These are phyloP conservation scores for Trichonephila clavata DNA, from an alignment of 1,140 invertebrate species.

Conservation along the genomic window DNA sequence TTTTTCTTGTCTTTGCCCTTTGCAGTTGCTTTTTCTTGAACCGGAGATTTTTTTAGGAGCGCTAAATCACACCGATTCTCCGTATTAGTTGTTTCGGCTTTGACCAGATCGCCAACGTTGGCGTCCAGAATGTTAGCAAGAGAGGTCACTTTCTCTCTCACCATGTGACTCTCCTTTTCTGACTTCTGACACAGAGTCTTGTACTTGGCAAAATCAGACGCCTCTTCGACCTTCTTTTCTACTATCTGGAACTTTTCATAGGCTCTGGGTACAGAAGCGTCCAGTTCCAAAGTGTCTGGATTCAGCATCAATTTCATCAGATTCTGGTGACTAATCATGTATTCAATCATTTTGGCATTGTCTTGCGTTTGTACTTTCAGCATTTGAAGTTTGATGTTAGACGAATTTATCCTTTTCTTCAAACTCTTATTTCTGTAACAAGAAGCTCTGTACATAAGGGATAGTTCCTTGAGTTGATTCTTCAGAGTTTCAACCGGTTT, in stretches of 20 bases:
- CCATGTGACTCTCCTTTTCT: neutral
- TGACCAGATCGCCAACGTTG: neutral
- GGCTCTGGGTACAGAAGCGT: neutral
- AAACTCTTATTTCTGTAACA: conserved; percentile 41
- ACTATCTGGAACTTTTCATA: neutral
- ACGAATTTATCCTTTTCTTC: neutral
- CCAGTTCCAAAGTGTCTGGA: conserved; percentile 10
- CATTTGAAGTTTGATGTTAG: neutral
- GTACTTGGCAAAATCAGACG: neutral
- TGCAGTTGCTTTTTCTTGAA: neutral
- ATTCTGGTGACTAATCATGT: conserved; percentile 50
- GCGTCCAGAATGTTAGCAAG: conserved; percentile 8
- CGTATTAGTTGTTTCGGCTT: neutral
- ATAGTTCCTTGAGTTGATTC: conserved; percentile 12
- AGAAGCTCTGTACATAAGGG: conserved; percentile 51
- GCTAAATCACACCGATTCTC: neutral
- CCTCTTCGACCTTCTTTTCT: neutral
- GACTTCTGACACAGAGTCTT: conserved; percentile 39
- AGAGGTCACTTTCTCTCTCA: neutral
- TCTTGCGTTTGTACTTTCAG: neutral
- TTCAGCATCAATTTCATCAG: conserved; percentile 53
- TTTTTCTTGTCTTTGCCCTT: conserved; percentile 12
- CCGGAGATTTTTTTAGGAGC: neutral
- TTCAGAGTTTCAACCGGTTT: conserved; percentile 10
- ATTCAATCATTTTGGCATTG: conserved; percentile 30